These are phyloP conservation scores for Ciconia maguari DNA, from an alignment of 2,113 vertebrate species.

Conservation along the genomic window DNA sequence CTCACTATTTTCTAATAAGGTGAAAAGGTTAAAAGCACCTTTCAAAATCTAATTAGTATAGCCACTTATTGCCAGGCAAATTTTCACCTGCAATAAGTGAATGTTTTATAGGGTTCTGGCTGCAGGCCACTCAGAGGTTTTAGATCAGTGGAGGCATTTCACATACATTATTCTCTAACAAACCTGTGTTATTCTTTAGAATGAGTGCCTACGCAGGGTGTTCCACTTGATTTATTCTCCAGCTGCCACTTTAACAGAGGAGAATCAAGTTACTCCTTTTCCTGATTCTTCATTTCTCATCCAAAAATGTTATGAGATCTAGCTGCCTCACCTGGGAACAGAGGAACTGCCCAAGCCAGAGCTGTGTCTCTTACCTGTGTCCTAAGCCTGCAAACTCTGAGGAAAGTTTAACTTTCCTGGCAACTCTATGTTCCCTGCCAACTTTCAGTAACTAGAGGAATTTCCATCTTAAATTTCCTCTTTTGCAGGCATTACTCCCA, in stretches of 20 bases:
- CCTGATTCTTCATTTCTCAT: neutral
- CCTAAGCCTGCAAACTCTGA: neutral
- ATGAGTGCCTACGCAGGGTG: neutral
- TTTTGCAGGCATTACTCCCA: neutral
- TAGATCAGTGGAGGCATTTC: neutral
- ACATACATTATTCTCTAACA: neutral
- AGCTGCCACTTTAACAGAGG: neutral
- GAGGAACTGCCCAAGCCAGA: neutral
- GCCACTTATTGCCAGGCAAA: neutral
- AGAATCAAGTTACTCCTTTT: neutral
- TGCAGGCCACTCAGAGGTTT: neutral
- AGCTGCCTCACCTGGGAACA: neutral
- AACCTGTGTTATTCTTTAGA: neutral
- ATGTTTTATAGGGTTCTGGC: neutral
- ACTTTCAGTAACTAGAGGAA: neutral
- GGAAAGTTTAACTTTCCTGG: neutral
- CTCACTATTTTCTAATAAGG: neutral
- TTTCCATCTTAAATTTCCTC: neutral
- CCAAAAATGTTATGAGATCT: fast-evolving
- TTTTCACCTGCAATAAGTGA: neutral
- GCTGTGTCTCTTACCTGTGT: neutral
- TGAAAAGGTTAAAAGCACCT: neutral
- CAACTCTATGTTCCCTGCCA: neutral
- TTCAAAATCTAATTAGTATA: slow-evolving; percentile 8
- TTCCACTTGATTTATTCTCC: neutral